phyloP scores from a whole-genome alignment of 1,140 invertebrate genomes.

The Drosophila gunungcola region DNA sequence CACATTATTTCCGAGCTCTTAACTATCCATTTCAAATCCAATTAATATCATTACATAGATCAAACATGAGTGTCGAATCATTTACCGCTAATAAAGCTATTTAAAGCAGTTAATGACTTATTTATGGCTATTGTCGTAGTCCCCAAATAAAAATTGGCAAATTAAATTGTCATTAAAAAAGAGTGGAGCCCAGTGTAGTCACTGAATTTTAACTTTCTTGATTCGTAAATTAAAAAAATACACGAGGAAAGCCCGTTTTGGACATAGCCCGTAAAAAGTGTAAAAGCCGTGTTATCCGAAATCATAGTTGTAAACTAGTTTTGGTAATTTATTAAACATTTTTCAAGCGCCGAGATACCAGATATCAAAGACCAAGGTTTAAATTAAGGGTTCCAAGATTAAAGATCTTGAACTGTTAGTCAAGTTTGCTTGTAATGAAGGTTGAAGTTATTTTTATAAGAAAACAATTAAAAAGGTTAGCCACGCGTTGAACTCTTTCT shows the following conservation, averaged over 20 bases:
- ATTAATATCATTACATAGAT: constrained; percentile 35
- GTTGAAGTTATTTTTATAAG: constrained; percentile 23
- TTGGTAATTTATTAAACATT: background rate
- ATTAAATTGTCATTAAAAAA: constrained; percentile 75
- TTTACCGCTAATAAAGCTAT: constrained; percentile 76
- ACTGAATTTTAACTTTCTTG: constrained; percentile 34
- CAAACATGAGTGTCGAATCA: constrained; percentile 37
- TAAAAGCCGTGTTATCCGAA: constrained; percentile 21
- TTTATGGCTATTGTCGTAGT: constrained; percentile 58
- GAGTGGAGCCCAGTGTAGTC: constrained; percentile 20
- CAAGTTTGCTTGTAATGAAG: constrained; percentile 43
- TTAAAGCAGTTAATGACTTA: constrained; percentile 78
- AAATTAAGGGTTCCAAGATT: background rate
- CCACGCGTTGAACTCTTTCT: constrained; percentile 24
- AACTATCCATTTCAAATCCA: constrained; percentile 16
- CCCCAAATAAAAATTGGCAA: constrained; percentile 54
- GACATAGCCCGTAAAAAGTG: constrained; percentile 53
- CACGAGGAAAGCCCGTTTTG: constrained; percentile 12
- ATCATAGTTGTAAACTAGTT: constrained; percentile 12
- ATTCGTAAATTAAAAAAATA: constrained; percentile 14
- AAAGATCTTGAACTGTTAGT: constrained; percentile 20
- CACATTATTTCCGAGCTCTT: background rate
- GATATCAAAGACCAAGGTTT: constrained; percentile 10
- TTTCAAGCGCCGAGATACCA: background rate
- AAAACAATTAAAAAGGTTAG: constrained; percentile 37